phyloP scores from a whole-genome alignment of 1,140 invertebrate species.

The Polypedilum vanderplanki region DNA sequence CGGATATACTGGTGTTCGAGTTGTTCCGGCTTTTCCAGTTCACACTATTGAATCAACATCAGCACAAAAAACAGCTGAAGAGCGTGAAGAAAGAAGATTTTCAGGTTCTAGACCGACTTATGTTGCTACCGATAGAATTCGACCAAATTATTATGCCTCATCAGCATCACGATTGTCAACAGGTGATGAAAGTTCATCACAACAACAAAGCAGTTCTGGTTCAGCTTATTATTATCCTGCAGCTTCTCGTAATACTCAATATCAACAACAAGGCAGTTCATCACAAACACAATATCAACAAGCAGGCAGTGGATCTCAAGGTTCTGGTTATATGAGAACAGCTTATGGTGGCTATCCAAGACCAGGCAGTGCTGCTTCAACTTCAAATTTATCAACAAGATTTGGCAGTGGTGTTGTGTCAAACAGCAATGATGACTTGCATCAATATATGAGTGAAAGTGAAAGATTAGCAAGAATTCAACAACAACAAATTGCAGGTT shows the following conservation, averaged over 20 bases:
- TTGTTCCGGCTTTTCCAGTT: not conserved
- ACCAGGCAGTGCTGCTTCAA: no score
- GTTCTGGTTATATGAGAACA: not conserved
- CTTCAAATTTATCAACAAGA: conserved; percentile 17
- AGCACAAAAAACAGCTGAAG: not conserved
- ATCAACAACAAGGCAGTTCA: not conserved
- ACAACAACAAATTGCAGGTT: conserved; percentile 32
- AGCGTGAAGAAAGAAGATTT: not conserved
- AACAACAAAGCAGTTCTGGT: not conserved
- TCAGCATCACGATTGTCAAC: not conserved
- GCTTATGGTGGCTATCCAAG: not conserved
- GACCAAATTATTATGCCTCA: no score
- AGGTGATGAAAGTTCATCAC: conserved; percentile 5
- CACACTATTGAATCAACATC: conserved; percentile 11
- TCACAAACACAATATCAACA: conserved; percentile 1
- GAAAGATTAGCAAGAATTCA: conserved; percentile 34
- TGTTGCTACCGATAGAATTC: no score
- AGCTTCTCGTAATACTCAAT: not conserved
- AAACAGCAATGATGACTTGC: not conserved
- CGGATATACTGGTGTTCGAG: not conserved
- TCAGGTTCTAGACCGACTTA: not conserved
- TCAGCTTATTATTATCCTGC: not conserved
- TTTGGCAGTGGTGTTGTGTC: not conserved
- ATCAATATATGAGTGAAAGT: conserved; percentile 33
- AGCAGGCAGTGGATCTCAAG: not conserved